phyloP scores from a whole-genome alignment of 2,113 vertebrate genomes.

The Trematomus loennbergii region DNA sequence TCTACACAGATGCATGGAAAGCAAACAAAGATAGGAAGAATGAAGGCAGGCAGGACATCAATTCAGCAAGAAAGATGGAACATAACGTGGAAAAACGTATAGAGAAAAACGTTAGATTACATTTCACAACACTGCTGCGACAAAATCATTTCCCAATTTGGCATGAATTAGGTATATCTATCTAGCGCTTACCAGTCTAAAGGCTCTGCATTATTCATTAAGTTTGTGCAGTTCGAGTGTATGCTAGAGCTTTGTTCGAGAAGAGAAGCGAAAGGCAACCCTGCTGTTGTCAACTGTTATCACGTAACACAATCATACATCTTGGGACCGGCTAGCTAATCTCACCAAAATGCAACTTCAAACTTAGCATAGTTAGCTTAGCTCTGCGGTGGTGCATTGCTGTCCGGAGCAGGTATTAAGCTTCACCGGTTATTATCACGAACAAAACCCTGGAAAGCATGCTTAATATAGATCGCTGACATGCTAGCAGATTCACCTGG shows the following conservation, averaged over 20 bases:
- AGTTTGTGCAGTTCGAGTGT: neutral
- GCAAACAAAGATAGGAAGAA: neutral
- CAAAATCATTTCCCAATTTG: no score
- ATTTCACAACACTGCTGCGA: no score
- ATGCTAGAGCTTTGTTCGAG: neutral
- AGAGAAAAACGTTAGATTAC: no score
- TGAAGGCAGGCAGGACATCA: neutral
- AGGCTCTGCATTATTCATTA: neutral
- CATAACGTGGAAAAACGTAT: neutral
- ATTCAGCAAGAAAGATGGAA: neutral
- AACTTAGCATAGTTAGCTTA: conserved; percentile 48
- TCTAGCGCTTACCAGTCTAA: neutral
- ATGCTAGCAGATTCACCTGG: neutral
- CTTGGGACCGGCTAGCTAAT: neutral
- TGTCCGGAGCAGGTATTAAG: neutral
- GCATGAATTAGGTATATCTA: neutral
- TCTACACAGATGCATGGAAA: conserved; percentile 3
- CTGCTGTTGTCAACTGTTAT: neutral
- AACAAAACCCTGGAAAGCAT: neutral
- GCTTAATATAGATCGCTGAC: neutral
- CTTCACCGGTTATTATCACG: neutral
- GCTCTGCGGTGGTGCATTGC: neutral
- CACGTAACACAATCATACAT: neutral
- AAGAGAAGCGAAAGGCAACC: neutral
- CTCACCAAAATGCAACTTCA: neutral